Evolutionary conservation across 2,888 invertebrate species (phyloP), one percentile per base, ranked within the genome.

Genomic region (Acrocera orbiculus): DNA sequence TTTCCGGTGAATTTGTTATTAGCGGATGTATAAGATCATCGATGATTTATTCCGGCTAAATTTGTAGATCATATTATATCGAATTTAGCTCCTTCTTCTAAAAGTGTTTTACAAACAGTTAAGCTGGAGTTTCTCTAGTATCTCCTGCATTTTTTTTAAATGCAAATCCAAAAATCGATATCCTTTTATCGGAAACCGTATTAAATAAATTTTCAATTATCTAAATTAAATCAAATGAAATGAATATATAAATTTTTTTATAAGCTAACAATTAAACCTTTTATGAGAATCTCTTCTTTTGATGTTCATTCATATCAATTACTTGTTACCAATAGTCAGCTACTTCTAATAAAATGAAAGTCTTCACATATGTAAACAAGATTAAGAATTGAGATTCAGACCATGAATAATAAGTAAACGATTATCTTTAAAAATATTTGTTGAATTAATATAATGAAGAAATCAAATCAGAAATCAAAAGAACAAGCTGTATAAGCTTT

Each of bases 131-230:
- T 56, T 98, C 98, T 38, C 98, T 73, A 0, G 96, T 98, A 52
- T 98, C 96, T 0, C 90, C 95, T 0, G 98, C 99, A 56, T 99
- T 89, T 55, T 98, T 96, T 63, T 99, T 99, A 57, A 98, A 99
- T 1, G 98, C 89, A 58, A 99, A 99, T 1, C 98, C 98, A 35
- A 95, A 71, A 36, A 99, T 72, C 0, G 95, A 81, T 36, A 99
- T 87, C 15, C 81, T 78, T 58, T 99, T 99, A 49, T 87, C 92
- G 0, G 90, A 79, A 0, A 98, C 89, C 0, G 96, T 98, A 56
- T 96, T 95, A 61, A 98, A 96, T 27, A 98, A 63, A 2, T 87
- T 77, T 50, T 89, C 81, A 15, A 98, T 81, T 19, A 80, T 73
- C 51, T 34, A 29, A 16, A n/a, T n/a, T n/a, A n/a, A n/a, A n/a